Conservation (phyloP, 1,140 invertebrate species). For the Scaptodrosophila lebanonensis region DNA sequence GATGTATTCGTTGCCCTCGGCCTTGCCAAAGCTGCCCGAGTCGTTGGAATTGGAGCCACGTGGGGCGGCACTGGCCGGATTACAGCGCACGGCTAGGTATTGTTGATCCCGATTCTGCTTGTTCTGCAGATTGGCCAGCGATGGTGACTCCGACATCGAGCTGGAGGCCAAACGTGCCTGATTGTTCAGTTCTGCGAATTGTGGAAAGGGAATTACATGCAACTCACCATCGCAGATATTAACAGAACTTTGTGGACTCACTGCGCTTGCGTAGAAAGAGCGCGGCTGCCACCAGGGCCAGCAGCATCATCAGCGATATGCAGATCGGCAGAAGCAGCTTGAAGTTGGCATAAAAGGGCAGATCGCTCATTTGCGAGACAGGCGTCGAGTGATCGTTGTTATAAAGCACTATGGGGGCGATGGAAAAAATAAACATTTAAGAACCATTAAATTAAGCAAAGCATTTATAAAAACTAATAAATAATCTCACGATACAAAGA, state of each 20-base stretch:
- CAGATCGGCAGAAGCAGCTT: constrained; percentile 84
- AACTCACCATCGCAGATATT: neutral
- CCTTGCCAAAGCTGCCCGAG: constrained; percentile 78
- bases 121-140: constrained; percentile 85
- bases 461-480: neutral
- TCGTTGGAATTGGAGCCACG: constrained; percentile 78
- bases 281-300: constrained; percentile 81
- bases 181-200: constrained; percentile 51
- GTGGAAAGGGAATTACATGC: neutral
- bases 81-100: constrained; percentile 81
- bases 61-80: constrained; percentile 73
- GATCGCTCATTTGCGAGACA: constrained; percentile 80
- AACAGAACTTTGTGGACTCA: constrained; percentile 77
- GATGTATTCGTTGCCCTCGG: constrained; percentile 85
- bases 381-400: constrained; percentile 81
- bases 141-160: constrained; percentile 81
- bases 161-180: constrained; percentile 67
- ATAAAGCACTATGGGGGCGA: constrained; percentile 64
- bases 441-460: neutral
- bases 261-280: constrained; percentile 82
- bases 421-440: too few species aligned
- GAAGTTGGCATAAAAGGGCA: constrained; percentile 84
- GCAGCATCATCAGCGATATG: constrained; percentile 82
- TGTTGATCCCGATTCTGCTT: constrained; percentile 86
- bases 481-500: too few species aligned